These are phyloP conservation scores for Metopia argyrocephala DNA, from an alignment of 2,888 invertebrate species.

Conservation along the genomic window DNA sequence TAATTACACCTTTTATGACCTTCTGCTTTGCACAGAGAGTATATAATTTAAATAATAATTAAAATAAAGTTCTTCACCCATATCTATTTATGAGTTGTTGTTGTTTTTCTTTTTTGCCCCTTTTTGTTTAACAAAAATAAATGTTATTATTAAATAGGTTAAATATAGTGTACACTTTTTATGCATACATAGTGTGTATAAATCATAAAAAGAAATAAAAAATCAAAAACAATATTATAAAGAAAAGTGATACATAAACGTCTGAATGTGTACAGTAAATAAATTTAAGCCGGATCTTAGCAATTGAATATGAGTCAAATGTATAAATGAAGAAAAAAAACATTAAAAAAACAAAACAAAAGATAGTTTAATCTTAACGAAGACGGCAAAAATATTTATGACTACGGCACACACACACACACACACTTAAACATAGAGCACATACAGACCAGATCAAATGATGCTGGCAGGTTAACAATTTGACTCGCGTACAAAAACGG, in stretches of 20 bases:
- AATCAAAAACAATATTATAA: neutral
- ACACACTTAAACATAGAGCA: too few relatives aligned
- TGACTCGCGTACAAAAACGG: neutral
- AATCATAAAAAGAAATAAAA: neutral
- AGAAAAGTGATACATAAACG: constrained; percentile 22
- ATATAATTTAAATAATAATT: neutral
- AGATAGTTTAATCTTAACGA: constrained; percentile 14
- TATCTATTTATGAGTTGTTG: neutral
- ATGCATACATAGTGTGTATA: neutral
- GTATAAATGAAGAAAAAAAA: constrained; percentile 2
- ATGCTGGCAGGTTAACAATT: neutral
- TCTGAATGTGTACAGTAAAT: constrained; percentile 24
- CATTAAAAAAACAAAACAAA: neutral
- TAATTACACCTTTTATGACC: constrained; percentile 5
- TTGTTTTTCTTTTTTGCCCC: neutral
- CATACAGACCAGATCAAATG: constrained; percentile 1
- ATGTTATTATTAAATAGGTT: constrained; percentile 27
- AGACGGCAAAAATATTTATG: neutral
- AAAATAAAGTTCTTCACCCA: neutral
- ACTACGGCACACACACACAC: neutral
- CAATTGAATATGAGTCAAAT: constrained; percentile 47
- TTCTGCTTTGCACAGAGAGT: neutral
- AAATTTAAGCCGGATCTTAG: constrained; percentile 53
- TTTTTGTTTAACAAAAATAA: neutral
- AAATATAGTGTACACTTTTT: neutral